Percentiles rank a stretch among this genome's conserved stretches.
Evolutionary conservation across 1,140 invertebrate species (phyloP).

Genomic region (Cylas formicarius): DNA sequence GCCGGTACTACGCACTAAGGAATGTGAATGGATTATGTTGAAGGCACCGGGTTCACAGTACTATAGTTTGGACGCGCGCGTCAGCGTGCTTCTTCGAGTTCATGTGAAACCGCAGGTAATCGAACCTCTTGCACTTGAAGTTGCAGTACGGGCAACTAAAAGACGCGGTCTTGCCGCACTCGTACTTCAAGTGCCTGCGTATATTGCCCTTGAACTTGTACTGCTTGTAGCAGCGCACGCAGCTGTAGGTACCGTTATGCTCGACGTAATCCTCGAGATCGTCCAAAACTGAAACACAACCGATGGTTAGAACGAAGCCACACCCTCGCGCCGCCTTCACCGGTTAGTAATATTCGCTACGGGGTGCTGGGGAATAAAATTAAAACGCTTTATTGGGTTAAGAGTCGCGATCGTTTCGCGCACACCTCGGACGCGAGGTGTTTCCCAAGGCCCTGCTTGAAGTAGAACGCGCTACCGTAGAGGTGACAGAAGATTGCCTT

Average conservation of each 20-base stretch:
- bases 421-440: no score
- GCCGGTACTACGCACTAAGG: no score
- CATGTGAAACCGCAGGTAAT: constrained; percentile 29
- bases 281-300: constrained; percentile 13
- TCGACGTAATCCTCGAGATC: constrained; percentile 20
- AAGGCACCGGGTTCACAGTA: constrained; percentile 7
- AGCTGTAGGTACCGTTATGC: constrained; percentile 24
- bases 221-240: constrained; percentile 24
- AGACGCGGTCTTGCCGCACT: constrained; percentile 40
- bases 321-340: constrained; percentile 11
- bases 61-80: constrained; percentile 10
- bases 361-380: no score
- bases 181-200: constrained; percentile 28
- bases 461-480: constrained; percentile 22
- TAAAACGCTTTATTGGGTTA: no score
- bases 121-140: constrained; percentile 37
- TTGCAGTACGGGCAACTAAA: constrained; percentile 42
- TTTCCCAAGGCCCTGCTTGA: constrained; percentile 26
- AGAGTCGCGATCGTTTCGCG: no score
- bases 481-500: constrained; percentile 48
- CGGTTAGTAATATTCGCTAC: neutral
- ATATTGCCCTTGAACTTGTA: constrained; percentile 33
- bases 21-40: no score
- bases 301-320: neutral
- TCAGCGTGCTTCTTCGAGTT: constrained; percentile 27